Evolutionary conservation across 2,888 invertebrate species (phyloP).

Genomic region (Erebia aethiops): DNA sequence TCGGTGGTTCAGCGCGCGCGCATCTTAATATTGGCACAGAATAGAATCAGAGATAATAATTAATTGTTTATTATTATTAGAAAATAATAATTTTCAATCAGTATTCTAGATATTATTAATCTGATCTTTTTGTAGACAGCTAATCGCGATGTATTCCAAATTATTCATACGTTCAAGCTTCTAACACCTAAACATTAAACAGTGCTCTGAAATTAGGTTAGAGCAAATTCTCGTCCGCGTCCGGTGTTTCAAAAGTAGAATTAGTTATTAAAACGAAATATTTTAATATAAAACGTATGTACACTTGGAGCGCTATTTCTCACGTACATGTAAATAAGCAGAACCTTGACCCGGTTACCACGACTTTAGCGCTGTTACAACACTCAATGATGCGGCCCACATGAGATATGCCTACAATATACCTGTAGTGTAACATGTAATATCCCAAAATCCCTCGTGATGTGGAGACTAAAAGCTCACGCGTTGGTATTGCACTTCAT

Average conservation of each 20-base stretch:
- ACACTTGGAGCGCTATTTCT: constrained; percentile 67
- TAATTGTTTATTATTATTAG: no score
- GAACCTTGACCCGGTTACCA: constrained; percentile 80
- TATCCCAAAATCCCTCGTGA: no score
- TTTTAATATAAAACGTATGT: constrained; percentile 31
- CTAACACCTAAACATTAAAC: constrained; percentile 14
- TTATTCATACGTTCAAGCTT: constrained; percentile 6
- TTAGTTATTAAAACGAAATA: constrained; percentile 28
- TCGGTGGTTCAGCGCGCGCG: constrained; percentile 49
- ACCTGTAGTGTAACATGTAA: no score
- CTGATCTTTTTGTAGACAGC: no score
- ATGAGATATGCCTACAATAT: constrained; percentile 35
- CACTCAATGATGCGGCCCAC: constrained; percentile 68
- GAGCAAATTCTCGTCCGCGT: constrained; percentile 7
- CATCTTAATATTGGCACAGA: neutral
- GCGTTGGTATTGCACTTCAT: no score
- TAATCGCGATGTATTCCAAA: neutral
- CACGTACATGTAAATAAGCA: constrained; percentile 79
- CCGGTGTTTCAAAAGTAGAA: constrained; percentile 16
- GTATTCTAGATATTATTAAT: no score
- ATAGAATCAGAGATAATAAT: no score
- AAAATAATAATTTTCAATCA: no score
- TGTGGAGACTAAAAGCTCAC: no score
- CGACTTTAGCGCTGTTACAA: constrained; percentile 81
- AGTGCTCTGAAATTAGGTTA: constrained; percentile 24